Evolutionary conservation across 37 sponge, comb jelly and placozoan genomes (phyloP).

Genomic region (Beroe ovata): DNA sequence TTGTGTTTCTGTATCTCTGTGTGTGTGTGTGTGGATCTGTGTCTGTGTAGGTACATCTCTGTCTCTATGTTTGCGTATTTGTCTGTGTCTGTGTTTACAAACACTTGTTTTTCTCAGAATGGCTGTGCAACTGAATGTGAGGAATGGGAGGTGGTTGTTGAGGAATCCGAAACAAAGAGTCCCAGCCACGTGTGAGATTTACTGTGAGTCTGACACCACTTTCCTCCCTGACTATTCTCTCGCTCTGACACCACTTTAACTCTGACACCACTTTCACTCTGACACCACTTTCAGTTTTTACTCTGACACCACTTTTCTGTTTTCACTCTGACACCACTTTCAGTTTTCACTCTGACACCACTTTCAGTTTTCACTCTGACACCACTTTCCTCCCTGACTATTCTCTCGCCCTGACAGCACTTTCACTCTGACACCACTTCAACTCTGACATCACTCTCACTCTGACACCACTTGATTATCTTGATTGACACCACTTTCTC

Average conservation of each 20-base stretch:
- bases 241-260: background rate
- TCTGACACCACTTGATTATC: background rate
- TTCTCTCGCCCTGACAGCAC: background rate
- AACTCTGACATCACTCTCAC: background rate
- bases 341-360: background rate
- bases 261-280: background rate
- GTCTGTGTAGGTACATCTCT: too few relatives aligned
- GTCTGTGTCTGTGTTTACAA: too few relatives aligned
- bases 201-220: conserved; percentile 31
- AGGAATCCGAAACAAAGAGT: background rate
- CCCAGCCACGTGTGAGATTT: conserved; percentile 10
- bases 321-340: too few relatives aligned
- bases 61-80: too few relatives aligned
- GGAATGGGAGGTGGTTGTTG: conserved; percentile 4
- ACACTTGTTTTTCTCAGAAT: too few relatives aligned
- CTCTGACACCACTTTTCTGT: background rate
- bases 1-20: background rate
- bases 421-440: background rate
- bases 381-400: background rate
- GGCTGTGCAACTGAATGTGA: background rate
- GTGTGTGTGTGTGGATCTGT: background rate
- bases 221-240: background rate
- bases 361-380: background rate
- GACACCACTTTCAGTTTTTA: background rate
- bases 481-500: too few relatives aligned